Conservation (phyloP, 2,113 vertebrate genomes). For the Paedocypris sp. region DNA sequence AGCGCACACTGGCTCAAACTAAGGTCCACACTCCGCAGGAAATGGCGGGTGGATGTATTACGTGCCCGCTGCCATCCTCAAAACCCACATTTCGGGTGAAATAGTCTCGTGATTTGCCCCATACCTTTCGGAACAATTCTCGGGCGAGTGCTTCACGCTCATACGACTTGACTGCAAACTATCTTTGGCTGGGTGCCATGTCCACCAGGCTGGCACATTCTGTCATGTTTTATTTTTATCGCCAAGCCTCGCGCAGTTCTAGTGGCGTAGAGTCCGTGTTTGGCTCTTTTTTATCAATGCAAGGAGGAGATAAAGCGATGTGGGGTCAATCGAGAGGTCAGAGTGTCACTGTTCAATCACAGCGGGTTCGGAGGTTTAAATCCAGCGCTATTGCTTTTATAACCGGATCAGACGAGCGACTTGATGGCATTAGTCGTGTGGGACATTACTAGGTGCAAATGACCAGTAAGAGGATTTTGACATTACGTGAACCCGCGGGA, state of each 20-base stretch:
- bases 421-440: conserved; percentile 40
- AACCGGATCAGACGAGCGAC: conserved; percentile 46
- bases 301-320: not conserved
- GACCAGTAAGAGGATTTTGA: conserved; percentile 51
- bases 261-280: not conserved
- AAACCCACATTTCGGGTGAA: not conserved
- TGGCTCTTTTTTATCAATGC: not conserved
- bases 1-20: conserved; percentile 39
- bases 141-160: not conserved
- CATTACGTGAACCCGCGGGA: conserved; percentile 27
- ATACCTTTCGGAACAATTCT: conserved; percentile 7
- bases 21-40: conserved; percentile 18
- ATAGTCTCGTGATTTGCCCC: not conserved
- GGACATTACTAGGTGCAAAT: conserved; percentile 21
- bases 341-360: conserved; percentile 1
- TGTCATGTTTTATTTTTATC: not conserved
- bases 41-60: not conserved
- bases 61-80: not conserved
- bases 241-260: not conserved
- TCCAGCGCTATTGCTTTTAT: conserved; percentile 37
- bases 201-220: not conserved
- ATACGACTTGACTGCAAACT: not conserved
- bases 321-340: not conserved
- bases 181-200: not conserved
- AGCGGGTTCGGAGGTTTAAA: conserved; percentile 33